A percentile compares a stretch with the other conserved stretches of the same genome.
Evolutionary conservation across 2,113 vertebrate genomes (phyloP).

Genomic region (Felis catus): F.catus_Fca126_mat1.0 CM031415.1:172782001-172782500

Average conservation of each 20-base stretch:
- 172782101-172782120: conserved; percentile 88
- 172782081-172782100: conserved; percentile 90
- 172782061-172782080: conserved; percentile 82
- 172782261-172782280: conserved; percentile 83
- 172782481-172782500: conserved; percentile 93
- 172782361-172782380: conserved; percentile 85
- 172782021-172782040: conserved; percentile 87
- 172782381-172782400: conserved; percentile 86
- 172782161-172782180: conserved; percentile 87
- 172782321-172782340: conserved; percentile 89
- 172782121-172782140: conserved; percentile 81
- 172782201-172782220: conserved; percentile 85
- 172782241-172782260: conserved; percentile 90
- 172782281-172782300: conserved; percentile 50
- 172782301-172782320: conserved; percentile 87
- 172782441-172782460: conserved; percentile 67
- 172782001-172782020: conserved; percentile 82
- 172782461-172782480: conserved; percentile 88
- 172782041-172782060: conserved; percentile 75
- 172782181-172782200: conserved; percentile 80
- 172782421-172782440: conserved; percentile 82
- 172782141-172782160: conserved; percentile 81
- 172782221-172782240: conserved; percentile 88
- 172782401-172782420: conserved; percentile 82
- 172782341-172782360: conserved; percentile 76